Percentiles rank a stretch among this genome's conserved stretches.
Evolutionary conservation across 2,797 vertebrate genomes (phyloP).

Genomic region (Malacoraja senta): DNA sequence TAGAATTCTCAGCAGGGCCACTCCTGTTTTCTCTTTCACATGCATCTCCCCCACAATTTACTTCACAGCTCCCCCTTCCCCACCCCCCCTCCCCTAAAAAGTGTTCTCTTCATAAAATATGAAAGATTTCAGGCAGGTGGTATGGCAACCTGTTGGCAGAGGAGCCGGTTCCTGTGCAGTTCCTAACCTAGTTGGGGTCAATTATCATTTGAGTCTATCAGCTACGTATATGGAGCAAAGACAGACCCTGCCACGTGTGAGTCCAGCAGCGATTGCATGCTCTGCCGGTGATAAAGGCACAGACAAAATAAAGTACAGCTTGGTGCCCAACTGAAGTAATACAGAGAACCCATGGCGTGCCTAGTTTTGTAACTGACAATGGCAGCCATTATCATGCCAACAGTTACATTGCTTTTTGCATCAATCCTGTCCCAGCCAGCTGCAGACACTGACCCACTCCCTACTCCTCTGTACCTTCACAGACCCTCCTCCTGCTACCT

Average conservation of each 20-base stretch:
- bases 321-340: background rate
- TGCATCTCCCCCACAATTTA: background rate
- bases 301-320: background rate
- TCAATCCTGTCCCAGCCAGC: background rate
- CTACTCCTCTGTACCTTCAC: background rate
- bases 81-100: background rate
- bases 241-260: background rate
- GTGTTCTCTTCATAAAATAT: background rate
- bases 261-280: too few species aligned
- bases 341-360: background rate
- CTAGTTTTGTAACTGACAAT: background rate
- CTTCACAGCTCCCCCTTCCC: background rate
- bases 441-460: too few species aligned
- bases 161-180: too few species aligned
- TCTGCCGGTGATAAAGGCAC: background rate
- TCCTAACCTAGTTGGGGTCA: background rate
- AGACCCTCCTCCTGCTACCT: background rate
- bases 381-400: too few species aligned
- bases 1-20: background rate
- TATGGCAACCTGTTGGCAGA: background rate
- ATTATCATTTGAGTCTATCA: background rate
- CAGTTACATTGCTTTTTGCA: background rate
- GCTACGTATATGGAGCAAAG: background rate
- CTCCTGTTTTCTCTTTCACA: background rate
- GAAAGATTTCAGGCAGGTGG: background rate